Evolutionary conservation across 2,888 invertebrate species (phyloP).

Genomic region (Lapara coniferarum): DNA sequence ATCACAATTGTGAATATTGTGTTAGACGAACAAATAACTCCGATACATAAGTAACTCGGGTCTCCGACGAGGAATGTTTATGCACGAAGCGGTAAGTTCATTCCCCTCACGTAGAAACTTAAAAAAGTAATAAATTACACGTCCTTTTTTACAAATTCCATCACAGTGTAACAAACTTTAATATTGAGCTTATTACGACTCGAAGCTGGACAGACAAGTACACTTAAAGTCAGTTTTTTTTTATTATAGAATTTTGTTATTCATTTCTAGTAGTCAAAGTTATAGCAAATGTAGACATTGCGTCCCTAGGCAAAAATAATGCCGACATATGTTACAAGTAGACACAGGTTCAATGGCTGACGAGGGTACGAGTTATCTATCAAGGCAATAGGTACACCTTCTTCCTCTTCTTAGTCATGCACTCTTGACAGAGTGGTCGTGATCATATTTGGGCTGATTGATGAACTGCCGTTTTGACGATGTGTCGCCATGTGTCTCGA

Average conservation of each 20-base stretch:
- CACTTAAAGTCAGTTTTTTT: not conserved
- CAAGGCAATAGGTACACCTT: no score
- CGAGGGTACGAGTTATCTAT: no score
- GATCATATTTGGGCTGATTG: no score
- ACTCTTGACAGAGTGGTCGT: no score
- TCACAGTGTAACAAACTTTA: not conserved
- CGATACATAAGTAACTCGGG: not conserved
- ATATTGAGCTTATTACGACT: not conserved
- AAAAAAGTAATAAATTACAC: slow-evolving; percentile 9
- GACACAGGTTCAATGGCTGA: no score
- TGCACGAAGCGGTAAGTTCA: not conserved
- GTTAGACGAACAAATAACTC: not conserved
- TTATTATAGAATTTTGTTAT: not conserved
- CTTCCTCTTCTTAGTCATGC: no score
- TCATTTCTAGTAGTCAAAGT: not conserved
- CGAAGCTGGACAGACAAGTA: not conserved
- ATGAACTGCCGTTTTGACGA: no score
- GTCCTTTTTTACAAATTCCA: not conserved
- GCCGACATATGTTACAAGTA: no score
- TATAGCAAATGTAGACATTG: no score
- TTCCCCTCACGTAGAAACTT: slow-evolving; percentile 5
- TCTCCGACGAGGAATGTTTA: not conserved
- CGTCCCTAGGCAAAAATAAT: no score
- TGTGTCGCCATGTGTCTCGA: no score
- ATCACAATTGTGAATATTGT: not conserved